Base-by-base conservation (phyloP, 2,888 invertebrate genomes). In the Pollenia amentaria region DNA sequence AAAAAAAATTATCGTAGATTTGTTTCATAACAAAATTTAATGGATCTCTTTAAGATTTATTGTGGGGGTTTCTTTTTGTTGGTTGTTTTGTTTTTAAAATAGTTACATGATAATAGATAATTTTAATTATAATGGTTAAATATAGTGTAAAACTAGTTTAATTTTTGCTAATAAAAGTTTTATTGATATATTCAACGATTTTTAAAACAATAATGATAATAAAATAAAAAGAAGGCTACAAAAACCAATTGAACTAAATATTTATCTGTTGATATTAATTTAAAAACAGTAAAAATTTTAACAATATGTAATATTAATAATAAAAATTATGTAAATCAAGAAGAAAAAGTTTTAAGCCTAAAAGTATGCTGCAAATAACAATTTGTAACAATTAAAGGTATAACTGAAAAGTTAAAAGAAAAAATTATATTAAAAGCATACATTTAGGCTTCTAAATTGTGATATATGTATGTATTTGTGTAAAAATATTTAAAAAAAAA, bases 191-290 rank as follows among this genome's bases (percentile, higher is more conserved):
- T 70, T 83, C 72, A 84, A 73, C 73, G 53, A 67, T 78, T 79
- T 62, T 44, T 78, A 64, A 70, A 42, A 62, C 40, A 46, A 21
- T 48, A 51, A 75, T 72, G 14, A 42, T 46, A 73, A 29, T 38
- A 53, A 46, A 81, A 81, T 75, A 76, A 69, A 42, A 76, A 44
- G 48, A 55, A 29, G 75, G 46, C 78, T 78, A 78, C 73, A 83
- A 77, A 65, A 86, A 83, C 86, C 86, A 86, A 85, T 83, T 83
- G 55, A 79, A 75, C 86, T 86, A 86, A 77, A 65, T 40, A 48
- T 62, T 53, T 77, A 14, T 84, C 42, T 60, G 18, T 55, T 77
- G 69, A 7, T 18, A 46, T 16, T 70, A 16, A 70, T 53, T 80
- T 77, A 46, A 40, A 62, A 82, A 78, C 67, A 83, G 53, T 83